These are phyloP conservation scores for Stictonetta naevosa DNA, from an alignment of 2,113 vertebrate genomes.

Conservation along the genomic window DNA sequence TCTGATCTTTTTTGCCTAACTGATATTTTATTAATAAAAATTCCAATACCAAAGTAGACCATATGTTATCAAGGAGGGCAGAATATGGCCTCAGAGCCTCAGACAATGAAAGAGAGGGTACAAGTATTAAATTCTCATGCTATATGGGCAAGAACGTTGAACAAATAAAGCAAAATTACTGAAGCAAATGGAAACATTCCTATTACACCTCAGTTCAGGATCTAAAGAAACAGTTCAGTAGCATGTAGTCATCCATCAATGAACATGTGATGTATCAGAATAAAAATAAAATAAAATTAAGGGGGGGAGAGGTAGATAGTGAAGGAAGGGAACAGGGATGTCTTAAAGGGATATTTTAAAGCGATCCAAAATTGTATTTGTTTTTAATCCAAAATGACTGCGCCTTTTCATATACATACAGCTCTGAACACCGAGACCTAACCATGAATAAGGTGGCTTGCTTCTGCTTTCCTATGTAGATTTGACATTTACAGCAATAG, in stretches of 20 bases:
- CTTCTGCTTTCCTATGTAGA: not conserved
- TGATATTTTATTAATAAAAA: not conserved
- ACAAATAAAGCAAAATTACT: not conserved
- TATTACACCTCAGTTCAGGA: not conserved
- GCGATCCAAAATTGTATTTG: not conserved
- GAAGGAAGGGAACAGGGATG: not conserved
- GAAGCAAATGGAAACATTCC: not conserved
- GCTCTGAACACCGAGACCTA: not conserved
- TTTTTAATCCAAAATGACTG: not conserved
- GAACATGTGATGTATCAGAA: not conserved
- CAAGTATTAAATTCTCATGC: not conserved
- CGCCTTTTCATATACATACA: not conserved
- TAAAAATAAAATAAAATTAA: not conserved
- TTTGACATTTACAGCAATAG: not conserved
- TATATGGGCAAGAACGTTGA: not conserved
- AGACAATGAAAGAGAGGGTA: not conserved
- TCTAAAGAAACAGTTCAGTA: not conserved
- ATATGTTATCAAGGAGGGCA: not conserved
- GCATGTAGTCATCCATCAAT: not conserved
- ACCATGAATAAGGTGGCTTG: not conserved
- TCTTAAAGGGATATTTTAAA: not conserved
- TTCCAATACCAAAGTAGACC: not conserved
- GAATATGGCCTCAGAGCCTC: not conserved
- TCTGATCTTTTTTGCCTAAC: accelerated
- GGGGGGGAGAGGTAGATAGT: accelerated